Evolutionary conservation across 2,888 invertebrate species (phyloP).

Genomic region (Dinocampus coccinellae): DNA sequence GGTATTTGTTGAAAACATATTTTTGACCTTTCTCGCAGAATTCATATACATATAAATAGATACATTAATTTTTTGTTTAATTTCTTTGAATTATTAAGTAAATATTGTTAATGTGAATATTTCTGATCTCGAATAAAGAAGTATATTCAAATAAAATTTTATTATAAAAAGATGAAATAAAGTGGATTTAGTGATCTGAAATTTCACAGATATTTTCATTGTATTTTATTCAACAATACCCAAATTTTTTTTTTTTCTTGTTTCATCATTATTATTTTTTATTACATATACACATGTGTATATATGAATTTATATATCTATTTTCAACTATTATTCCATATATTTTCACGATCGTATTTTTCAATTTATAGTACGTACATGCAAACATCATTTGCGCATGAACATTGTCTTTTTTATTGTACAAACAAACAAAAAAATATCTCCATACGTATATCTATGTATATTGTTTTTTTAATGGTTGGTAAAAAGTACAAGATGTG

Average conservation of each 20-base stretch:
- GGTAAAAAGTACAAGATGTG: background rate
- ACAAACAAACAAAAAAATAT: background rate
- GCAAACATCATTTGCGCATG: slow-evolving; percentile 6
- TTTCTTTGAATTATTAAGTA: too few relatives aligned
- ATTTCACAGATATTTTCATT: background rate
- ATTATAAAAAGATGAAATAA: background rate
- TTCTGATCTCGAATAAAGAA: background rate
- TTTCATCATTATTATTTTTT: background rate
- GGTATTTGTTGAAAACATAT: slow-evolving; percentile 34
- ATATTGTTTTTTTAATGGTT: background rate
- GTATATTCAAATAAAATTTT: background rate
- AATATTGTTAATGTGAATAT: too few relatives aligned
- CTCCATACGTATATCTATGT: background rate
- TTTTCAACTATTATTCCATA: background rate
- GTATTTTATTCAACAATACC: too few relatives aligned
- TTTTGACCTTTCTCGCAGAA: slow-evolving; percentile 23
- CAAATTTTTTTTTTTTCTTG: background rate
- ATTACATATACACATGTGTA: background rate
- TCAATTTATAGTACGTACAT: slow-evolving; percentile 14
- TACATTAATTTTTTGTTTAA: too few relatives aligned
- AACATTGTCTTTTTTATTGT: background rate
- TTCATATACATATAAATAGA: background rate
- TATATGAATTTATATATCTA: background rate
- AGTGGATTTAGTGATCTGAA: background rate
- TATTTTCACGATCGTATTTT: slow-evolving; percentile 5